A percentile compares a stretch with the other conserved stretches of the same genome.
Conservation (phyloP, 30 jellyfish, hydroid and myxozoan species). For the Pelagia noctiluca region DNA sequence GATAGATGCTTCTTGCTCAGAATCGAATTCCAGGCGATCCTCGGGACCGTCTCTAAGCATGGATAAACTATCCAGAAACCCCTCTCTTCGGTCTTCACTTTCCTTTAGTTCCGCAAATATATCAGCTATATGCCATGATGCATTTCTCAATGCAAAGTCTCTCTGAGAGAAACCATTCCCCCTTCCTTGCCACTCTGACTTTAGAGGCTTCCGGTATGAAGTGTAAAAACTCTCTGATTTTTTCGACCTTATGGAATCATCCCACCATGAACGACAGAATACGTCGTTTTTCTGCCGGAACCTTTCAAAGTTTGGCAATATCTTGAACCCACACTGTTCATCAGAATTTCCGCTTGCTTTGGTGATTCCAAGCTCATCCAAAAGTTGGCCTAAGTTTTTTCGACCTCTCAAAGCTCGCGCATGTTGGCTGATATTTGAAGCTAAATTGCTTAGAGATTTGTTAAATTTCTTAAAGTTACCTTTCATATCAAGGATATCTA, state of each 20-base stretch:
- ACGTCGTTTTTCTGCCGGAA: slow-evolving; percentile 53
- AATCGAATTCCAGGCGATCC: slow-evolving; percentile 29
- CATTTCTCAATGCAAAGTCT: slow-evolving; percentile 64
- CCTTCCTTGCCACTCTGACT: slow-evolving; percentile 65
- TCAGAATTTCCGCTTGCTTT: slow-evolving; percentile 29
- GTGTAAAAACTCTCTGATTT: slow-evolving; percentile 52
- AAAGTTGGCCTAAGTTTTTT: not conserved
- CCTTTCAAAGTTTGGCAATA: slow-evolving; percentile 20
- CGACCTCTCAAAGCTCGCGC: too few relatives aligned
- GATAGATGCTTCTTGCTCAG: slow-evolving; percentile 37
- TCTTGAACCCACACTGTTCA: slow-evolving; percentile 46
- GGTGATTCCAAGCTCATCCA: slow-evolving; percentile 24
- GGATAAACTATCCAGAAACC: slow-evolving; percentile 35
- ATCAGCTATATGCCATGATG: slow-evolving; percentile 70
- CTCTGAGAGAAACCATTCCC: slow-evolving; percentile 68
- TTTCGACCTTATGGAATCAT: slow-evolving; percentile 12
- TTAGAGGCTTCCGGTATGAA: slow-evolving; percentile 53
- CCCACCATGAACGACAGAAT: slow-evolving; percentile 68
- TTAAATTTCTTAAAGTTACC: not conserved
- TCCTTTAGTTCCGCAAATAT: slow-evolving; percentile 62
- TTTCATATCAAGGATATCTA: not conserved
- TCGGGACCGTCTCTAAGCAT: slow-evolving; percentile 62
- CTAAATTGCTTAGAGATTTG: not conserved
- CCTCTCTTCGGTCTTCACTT: slow-evolving; percentile 62
- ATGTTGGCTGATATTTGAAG: not conserved